Evolutionary conservation across 2,888 invertebrate species (phyloP).

Genomic region (Athalia cordata): DNA sequence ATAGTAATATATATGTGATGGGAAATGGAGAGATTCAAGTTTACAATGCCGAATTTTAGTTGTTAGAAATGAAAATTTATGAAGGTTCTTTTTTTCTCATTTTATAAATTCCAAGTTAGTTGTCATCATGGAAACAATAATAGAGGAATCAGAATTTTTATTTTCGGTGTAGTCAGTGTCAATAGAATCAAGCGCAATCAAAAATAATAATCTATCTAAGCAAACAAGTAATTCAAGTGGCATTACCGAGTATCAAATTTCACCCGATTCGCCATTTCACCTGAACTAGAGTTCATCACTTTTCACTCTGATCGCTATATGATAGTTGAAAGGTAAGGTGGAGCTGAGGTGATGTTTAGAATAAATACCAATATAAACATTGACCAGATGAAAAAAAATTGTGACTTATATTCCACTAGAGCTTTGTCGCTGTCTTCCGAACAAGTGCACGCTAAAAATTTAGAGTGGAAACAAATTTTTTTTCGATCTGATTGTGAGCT

Average conservation of each 20-base stretch:
- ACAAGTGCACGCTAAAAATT: too few species aligned
- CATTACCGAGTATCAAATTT: conserved; percentile 9
- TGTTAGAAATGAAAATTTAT: not conserved
- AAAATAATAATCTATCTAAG: conserved; percentile 22
- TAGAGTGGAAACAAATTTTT: too few species aligned
- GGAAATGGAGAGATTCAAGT: conserved; percentile 4
- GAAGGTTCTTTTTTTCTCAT: too few species aligned
- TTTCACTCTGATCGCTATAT: not conserved
- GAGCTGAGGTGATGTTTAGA: not conserved
- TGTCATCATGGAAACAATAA: not conserved
- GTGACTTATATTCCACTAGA: not conserved
- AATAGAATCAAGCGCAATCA: conserved; percentile 16
- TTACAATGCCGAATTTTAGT: not conserved
- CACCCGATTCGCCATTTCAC: not conserved
- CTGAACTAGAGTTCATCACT: not conserved
- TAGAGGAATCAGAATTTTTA: not conserved
- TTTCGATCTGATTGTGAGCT: too few species aligned
- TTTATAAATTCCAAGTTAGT: not conserved
- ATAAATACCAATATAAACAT: not conserved
- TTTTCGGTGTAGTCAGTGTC: conserved; percentile 9
- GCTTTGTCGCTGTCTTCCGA: not conserved
- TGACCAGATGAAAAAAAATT: not conserved
- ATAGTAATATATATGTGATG: too few species aligned
- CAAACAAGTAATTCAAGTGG: not conserved
- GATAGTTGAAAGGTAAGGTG: not conserved